A percentile compares a stretch with the other conserved stretches of the same genome.
These are phyloP conservation scores for Sclerurus mexicanus DNA, from an alignment of 2,113 vertebrate species.

Conservation along the genomic window DNA sequence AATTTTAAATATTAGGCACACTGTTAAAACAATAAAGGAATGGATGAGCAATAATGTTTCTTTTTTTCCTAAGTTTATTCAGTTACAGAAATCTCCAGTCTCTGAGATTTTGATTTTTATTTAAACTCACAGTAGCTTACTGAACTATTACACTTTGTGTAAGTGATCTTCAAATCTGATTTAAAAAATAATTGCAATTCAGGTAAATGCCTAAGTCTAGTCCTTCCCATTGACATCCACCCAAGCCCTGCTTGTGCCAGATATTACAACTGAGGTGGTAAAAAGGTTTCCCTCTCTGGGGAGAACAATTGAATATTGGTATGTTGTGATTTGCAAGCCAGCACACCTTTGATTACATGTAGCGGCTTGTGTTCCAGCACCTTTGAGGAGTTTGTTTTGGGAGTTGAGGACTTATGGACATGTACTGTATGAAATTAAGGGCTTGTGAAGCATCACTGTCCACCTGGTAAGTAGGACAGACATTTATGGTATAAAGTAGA, in stretches of 20 bases:
- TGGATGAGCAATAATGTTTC: not conserved
- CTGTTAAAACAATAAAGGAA: not conserved
- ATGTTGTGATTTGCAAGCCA: not conserved
- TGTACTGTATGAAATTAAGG: not conserved
- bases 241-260: not conserved
- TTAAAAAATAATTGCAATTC: not conserved
- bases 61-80: not conserved
- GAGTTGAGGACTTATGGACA: not conserved
- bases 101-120: not conserved
- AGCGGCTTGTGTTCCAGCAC: not conserved
- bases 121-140: not conserved
- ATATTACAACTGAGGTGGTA: not conserved
- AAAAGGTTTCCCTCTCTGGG: not conserved
- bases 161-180: rapidly evolving
- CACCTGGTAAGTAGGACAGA: slow-evolving; percentile 44
- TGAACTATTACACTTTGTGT: not conserved
- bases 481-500: not conserved
- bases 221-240: not conserved
- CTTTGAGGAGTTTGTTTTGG: not conserved
- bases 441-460: not conserved
- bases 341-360: not conserved
- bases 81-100: not conserved
- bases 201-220: not conserved
- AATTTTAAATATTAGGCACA: not conserved
- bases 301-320: not conserved